Conservation (phyloP, 1,140 invertebrate genomes). For the Littorina saxatilis region DNA sequence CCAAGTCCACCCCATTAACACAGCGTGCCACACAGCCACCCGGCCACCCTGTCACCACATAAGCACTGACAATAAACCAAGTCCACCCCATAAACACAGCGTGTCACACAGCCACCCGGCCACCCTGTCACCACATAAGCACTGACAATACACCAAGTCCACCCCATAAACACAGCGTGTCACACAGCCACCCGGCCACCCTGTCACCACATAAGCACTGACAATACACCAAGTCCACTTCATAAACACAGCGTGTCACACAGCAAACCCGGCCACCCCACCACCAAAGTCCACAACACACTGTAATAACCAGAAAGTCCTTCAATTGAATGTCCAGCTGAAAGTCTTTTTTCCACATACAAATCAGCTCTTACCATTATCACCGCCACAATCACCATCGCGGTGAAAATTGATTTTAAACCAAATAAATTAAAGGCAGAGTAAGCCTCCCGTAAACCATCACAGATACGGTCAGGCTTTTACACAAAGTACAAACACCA, state of each 20-base stretch:
- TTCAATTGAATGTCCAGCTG: no score
- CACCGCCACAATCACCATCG: neutral
- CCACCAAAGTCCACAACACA: no score
- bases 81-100: slow-evolving; percentile 78
- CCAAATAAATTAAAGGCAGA: no score
- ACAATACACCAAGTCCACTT: slow-evolving; percentile 86
- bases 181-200: slow-evolving; percentile 66
- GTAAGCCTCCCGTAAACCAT: no score
- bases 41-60: neutral
- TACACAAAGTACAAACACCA: no score
- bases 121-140: neutral
- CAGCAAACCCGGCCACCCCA: neutral
- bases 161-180: neutral
- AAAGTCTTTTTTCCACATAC: no score
- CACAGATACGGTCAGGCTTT: no score
- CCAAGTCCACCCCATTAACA: no score
- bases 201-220: slow-evolving; percentile 88
- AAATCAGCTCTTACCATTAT: no score
- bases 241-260: neutral
- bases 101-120: neutral
- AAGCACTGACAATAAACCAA: slow-evolving; percentile 82
- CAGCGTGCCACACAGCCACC: neutral
- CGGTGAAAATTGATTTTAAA: neutral
- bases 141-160: neutral
- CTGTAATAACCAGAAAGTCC: no score